Base-by-base conservation (phyloP, 64 coral and sea anemone species). In the Montipora foliosa region DNA sequence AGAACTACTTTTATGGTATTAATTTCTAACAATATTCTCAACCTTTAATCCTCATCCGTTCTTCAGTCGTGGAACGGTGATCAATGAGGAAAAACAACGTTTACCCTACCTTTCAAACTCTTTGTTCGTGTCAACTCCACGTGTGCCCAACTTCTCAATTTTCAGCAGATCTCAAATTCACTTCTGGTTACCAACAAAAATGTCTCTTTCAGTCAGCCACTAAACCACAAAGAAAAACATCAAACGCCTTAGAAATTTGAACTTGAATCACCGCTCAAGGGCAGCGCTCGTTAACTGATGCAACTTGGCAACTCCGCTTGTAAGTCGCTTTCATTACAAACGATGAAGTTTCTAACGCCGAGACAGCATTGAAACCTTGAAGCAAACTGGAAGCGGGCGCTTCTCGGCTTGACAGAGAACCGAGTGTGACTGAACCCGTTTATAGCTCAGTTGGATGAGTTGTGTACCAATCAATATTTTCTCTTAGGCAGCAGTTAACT, bases 401-500 rank as follows among this genome's bases (percentile, higher is more conserved):
- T 20, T 1, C 45, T 85, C 37, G 2, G 37, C 45, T 71, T 50
- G 62, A 72, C 59, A 71, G 15, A 86, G 64, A 64, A 11, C 19
- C 3, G 44, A 13, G 44, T 48, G 16, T 48, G 61, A 19, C 19
- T 22, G 66, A 24, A 19, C 67, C 22, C 66, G 71, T 86, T 72
- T 71, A 86, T 86, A 72, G 44, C 50, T 71, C 13, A 86, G 82
- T 48, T 71, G 67, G 68, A 60, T 50, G 82, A 71, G 66, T 71
- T 86, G 82, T 86, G 82, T 86, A 86, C 82, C 48, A 68, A 86
- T 49, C 82, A 72, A 72, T 86, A 72, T 86, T 86, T 86, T 86
- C 66, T 17, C 66, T 86, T 17, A 71, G 60, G 25, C 84, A 79
- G 87, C 89, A 90, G 93, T 92, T 93, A 92, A 92, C 93, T 89